A percentile compares a stretch with the other conserved stretches of the same genome.
These are phyloP conservation scores for Olivierus martensii DNA, from an alignment of 1,140 invertebrate species.

Conservation along the genomic window DNA sequence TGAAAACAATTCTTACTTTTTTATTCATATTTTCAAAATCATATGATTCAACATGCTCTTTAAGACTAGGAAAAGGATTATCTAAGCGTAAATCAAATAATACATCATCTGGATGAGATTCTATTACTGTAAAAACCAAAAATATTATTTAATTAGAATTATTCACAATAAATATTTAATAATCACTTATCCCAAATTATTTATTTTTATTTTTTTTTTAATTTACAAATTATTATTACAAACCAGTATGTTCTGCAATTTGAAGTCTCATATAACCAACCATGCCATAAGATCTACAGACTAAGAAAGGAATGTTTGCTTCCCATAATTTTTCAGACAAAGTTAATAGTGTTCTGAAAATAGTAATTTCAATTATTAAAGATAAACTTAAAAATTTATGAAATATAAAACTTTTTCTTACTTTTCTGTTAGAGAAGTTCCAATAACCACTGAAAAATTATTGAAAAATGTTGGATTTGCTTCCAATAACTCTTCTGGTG, in stretches of 20 bases:
- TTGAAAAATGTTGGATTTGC: conserved; percentile 81
- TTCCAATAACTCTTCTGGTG: conserved; percentile 61
- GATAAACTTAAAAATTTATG: neutral
- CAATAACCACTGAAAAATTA: conserved; percentile 75
- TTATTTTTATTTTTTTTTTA: neutral
- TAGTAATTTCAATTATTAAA: neutral
- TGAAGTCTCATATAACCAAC: conserved; percentile 83
- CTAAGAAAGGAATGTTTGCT: conserved; percentile 66
- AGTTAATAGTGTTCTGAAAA: conserved; percentile 46
- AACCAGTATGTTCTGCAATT: conserved; percentile 64
- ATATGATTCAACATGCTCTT: conserved; percentile 56
- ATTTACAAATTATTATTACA: conserved; percentile 1
- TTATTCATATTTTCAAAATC: conserved; percentile 58
- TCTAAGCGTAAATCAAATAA: conserved; percentile 77
- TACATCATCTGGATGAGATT: conserved; percentile 86
- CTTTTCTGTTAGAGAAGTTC: conserved; percentile 69
- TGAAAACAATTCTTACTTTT: conserved; percentile 40
- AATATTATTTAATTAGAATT: neutral
- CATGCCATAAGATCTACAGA: conserved; percentile 80
- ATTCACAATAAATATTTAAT: neutral
- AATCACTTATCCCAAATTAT: neutral
- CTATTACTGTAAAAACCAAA: conserved; percentile 47
- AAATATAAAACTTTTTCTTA: conserved; percentile 30
- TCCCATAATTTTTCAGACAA: conserved; percentile 74
- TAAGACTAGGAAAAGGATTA: conserved; percentile 61